These are phyloP conservation scores for Congeria kusceri DNA, from an alignment of 2,888 invertebrate genomes.

Conservation along the genomic window DNA sequence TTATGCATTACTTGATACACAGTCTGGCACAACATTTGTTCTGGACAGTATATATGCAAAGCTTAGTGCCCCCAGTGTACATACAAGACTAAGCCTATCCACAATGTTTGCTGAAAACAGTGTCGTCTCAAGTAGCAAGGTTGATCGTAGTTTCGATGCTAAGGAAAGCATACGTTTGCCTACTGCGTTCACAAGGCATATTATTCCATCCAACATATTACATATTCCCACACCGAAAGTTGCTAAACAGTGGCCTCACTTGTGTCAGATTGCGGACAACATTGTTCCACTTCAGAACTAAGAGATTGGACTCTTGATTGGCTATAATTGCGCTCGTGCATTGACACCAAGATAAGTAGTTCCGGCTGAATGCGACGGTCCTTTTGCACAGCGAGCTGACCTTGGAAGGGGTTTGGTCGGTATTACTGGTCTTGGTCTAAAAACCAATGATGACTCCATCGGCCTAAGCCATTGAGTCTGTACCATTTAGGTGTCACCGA, in stretches of 20 bases:
- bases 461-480: constrained; percentile 26
- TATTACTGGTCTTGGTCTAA: background rate
- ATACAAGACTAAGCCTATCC: constrained; percentile 43
- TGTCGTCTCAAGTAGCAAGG: too few species aligned
- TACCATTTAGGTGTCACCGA: background rate
- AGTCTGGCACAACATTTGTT: constrained; percentile 66
- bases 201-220: too few species aligned
- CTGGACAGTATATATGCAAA: constrained; percentile 24
- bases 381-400: constrained; percentile 55
- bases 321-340: constrained; percentile 52
- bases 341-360: constrained; percentile 58
- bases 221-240: too few species aligned
- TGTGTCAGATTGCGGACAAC: too few species aligned
- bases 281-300: too few species aligned
- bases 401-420: constrained; percentile 59
- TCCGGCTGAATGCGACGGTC: constrained; percentile 40
- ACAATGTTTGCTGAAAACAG: constrained; percentile 23
- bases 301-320: too few species aligned
- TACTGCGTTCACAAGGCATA: too few species aligned
- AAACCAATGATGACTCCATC: background rate
- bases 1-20: constrained; percentile 67
- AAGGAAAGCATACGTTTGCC: too few species aligned
- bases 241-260: too few species aligned
- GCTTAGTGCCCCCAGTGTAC: constrained; percentile 27
- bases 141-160: background rate